Conservation (phyloP, 2,797 vertebrate genomes). For the Falco peregrinus region DNA sequence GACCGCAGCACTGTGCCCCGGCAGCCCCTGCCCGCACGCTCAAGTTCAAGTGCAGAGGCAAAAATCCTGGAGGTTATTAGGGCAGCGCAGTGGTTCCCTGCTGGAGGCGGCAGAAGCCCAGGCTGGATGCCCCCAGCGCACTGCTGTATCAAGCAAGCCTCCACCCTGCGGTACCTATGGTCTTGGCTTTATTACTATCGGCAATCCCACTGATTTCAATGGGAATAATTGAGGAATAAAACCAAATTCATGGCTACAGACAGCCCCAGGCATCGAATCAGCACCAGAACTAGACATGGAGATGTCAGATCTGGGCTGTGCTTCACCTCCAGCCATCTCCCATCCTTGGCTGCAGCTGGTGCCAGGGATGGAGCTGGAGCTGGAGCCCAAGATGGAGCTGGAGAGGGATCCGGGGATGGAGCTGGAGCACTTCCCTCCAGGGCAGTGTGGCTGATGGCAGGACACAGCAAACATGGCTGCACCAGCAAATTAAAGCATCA, state of each 20-base stretch:
- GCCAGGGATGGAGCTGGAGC: neutral
- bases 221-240: neutral
- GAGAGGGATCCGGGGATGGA: no score
- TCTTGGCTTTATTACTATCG: neutral
- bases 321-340: neutral
- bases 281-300: neutral
- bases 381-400: neutral
- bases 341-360: fast-evolving
- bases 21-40: neutral
- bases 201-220: neutral
- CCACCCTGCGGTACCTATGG: fast-evolving
- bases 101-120: neutral
- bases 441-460: neutral
- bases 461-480: neutral
- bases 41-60: neutral
- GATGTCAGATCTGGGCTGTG: neutral
- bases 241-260: neutral
- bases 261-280: neutral
- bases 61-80: neutral
- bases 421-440: neutral
- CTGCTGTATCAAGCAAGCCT: fast-evolving
- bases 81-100: neutral
- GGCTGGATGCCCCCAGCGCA: neutral
- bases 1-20: fast-evolving
- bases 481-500: neutral